Conservation (phyloP, 2,797 vertebrate genomes). For the Eleutherodactylus coqui region DNA sequence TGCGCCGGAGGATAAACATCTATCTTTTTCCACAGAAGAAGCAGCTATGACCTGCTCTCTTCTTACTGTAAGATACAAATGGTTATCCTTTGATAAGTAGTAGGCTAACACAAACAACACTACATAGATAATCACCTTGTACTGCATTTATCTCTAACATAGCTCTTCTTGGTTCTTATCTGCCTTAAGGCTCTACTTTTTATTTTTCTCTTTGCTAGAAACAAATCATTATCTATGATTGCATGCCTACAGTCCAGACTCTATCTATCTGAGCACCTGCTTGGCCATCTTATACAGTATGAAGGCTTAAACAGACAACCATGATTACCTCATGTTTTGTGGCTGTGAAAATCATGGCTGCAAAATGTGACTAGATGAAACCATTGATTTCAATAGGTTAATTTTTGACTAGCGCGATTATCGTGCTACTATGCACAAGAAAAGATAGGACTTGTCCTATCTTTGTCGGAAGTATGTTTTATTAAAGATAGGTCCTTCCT, state of each 20-base stretch:
- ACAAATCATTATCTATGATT: conserved; percentile 20
- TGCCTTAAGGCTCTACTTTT: conserved; percentile 15
- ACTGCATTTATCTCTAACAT: conserved; percentile 7
- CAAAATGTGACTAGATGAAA: too few relatives aligned
- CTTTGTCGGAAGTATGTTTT: too few relatives aligned
- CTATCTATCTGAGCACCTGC: conserved; percentile 17
- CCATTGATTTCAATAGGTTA: too few relatives aligned
- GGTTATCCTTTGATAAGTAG: conserved; percentile 46
- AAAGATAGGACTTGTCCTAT: too few relatives aligned
- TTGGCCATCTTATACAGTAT: background rate
- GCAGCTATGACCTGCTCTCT: conserved; percentile 10
- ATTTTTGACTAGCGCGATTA: too few relatives aligned
- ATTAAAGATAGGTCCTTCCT: too few relatives aligned
- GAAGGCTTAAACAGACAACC: background rate
- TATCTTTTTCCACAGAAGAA: conserved; percentile 41
- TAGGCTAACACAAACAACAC: background rate
- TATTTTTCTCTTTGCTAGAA: conserved; percentile 10
- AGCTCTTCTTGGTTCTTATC: background rate
- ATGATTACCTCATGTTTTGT: too few relatives aligned
- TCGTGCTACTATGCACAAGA: too few relatives aligned
- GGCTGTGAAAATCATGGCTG: too few relatives aligned
- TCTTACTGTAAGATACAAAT: conserved; percentile 18
- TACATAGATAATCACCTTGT: conserved; percentile 36
- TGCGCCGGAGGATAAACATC: conserved; percentile 36
- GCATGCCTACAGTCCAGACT: background rate